Base-by-base conservation (phyloP, 2,797 vertebrate genomes). In the Muraenolepis orangiensis region DNA sequence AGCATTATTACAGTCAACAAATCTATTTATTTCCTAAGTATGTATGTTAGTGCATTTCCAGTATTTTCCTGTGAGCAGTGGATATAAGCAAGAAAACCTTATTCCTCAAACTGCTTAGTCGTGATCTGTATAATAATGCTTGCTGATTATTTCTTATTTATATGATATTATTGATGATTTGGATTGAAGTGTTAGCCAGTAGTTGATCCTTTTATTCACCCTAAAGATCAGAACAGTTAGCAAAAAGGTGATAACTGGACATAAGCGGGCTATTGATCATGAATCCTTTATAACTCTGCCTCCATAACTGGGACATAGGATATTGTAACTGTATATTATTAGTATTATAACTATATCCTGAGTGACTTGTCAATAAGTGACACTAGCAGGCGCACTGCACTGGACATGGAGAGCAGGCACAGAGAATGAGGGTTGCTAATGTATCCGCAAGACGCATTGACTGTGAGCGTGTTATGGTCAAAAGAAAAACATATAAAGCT, bases 291-390 rank as follows among this genome's bases (percentile, higher is more conserved):
- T 84, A 77, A 57, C 72, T 30, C 72, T 85, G 76, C 78, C 73
- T 69, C 76, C 70, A 72, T 79, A 84, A 83, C 81, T 82, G 82
- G 86, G 77, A 77, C 83, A 78, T 61, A 61, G 51, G 81, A 78
- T 77, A 80, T 86, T 86, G 78, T 71, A 81, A 83, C 75, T 85
- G 71, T 76, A 74, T 90, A 86, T 90, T 91, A n/a, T n/a, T n/a
- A n/a, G n/a, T n/a, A n/a, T n/a, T 75, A 74, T 57, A 78, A 80
- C 80, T 90, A 86, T 90, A n/a, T n/a, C n/a, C n/a, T 91, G 89
- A 90, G 80, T 88, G 66, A 86, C 82, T 82, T 85, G 84, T 89
- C 88, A 80, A 86, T 90, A 88, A 86, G 82, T 88, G 80, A 87
- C 75, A 82, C 73, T 76, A 80, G 87, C 80, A 57, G 51, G 51